phyloP scores from a whole-genome alignment of 2,797 vertebrate species.

The Apodemus agrarius region DNA sequence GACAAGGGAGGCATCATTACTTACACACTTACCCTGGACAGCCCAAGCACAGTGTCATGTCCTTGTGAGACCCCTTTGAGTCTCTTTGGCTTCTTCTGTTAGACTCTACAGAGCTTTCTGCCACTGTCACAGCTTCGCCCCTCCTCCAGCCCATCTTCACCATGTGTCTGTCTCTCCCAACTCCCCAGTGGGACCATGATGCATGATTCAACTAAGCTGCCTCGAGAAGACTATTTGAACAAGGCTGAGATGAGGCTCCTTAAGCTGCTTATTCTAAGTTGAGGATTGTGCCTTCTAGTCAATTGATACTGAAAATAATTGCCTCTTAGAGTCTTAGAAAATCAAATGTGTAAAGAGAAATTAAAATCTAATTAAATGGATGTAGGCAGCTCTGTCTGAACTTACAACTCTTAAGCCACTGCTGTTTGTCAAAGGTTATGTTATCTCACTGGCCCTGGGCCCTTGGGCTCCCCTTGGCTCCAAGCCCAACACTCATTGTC shows the following conservation, averaged over 20 bases:
- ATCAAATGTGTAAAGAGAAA: slow-evolving; percentile 84
- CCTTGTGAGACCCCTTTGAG: accelerated
- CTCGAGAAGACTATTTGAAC: slow-evolving; percentile 79
- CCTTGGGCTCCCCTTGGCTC: slow-evolving; percentile 6
- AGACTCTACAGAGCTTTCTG: not conserved
- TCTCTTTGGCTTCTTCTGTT: not conserved
- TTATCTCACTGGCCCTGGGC: slow-evolving; percentile 72
- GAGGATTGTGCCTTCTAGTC: slow-evolving; percentile 82
- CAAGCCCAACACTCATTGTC: not conserved
- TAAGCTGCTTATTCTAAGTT: slow-evolving; percentile 86
- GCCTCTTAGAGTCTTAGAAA: slow-evolving; percentile 83
- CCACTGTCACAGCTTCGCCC: accelerated
- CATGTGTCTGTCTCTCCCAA: slow-evolving; percentile 29
- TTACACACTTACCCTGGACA: not conserved
- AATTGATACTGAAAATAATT: slow-evolving; percentile 85
- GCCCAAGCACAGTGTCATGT: accelerated
- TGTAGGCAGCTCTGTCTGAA: slow-evolving; percentile 76
- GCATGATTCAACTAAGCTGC: slow-evolving; percentile 34
- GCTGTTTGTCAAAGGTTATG: slow-evolving; percentile 83
- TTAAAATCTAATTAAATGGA: slow-evolving; percentile 86
- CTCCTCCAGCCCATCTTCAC: not conserved
- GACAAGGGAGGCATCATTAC: not conserved
- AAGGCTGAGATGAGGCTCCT: slow-evolving; percentile 82
- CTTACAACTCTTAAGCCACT: slow-evolving; percentile 80
- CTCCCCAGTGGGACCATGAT: slow-evolving; percentile 63